Base-by-base conservation (phyloP, 2,888 invertebrate genomes). In the Drosophila longiperda region DNA sequence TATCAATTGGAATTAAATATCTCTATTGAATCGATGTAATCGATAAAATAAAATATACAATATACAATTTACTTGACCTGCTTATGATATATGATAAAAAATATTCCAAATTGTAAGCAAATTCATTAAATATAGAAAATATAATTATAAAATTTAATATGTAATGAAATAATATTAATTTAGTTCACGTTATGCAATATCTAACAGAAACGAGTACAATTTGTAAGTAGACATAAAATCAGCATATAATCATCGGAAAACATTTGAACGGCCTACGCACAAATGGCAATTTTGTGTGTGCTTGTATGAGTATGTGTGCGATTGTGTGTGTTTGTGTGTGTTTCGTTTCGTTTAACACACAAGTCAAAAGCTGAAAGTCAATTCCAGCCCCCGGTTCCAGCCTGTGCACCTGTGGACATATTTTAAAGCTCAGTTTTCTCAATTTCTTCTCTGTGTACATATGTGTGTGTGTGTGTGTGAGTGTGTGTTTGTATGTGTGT, bases 351-450 rank as follows among this genome's bases (percentile, higher is more conserved):
- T 57, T 67, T 67, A 68, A 71, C 83, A 77, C 76, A 83, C 83
- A 83, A 88, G 85, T 88, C 82, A 80, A 86, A 88, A 80, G 82
- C 87, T 69, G 79, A 88, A 85, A 88, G 88, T 85, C 84, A 84
- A 87, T 84, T 87, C 82, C 87, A 79, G 76, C 49, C 40, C 54
- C 55, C 75, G 71, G 59, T 79, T 78, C 49, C 74, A 66, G 67
- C 65, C 63, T 69, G 74, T 78, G 67, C 87, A 87, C 78, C 85
- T 83, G 85, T 85, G 85, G 85, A 85, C 87, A 85, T 80, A 87
- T 82, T 85, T 85, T 87, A 80, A 88, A 80, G 89, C 67, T 72
- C 74, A 69, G 63, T 70, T 74, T 59, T 36, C 78, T 74, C 49
- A 50, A 71, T 60, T 11, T 36, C 34, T 45, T 45, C 33, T 58